Evolutionary conservation across 1,140 invertebrate species (phyloP), one percentile per base, ranked within the genome.

Genomic region (Delia radicum): DNA sequence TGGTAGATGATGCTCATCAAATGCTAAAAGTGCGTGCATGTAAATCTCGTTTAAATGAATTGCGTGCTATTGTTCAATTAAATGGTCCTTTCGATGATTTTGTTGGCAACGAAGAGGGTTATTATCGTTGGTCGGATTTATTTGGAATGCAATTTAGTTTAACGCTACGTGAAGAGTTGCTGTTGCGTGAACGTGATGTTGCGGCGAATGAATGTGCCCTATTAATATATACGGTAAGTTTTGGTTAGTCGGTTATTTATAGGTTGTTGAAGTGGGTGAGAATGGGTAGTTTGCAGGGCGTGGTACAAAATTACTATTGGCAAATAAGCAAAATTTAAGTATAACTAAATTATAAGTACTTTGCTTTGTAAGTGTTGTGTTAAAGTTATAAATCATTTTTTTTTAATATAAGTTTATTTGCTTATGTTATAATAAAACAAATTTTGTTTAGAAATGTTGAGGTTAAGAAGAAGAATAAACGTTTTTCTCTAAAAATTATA

Each of bases 31-130:
- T 98, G 78, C 83, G 94, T 3, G 82, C 90, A 67, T 89, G 96
- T 31, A 91, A 90, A 80, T 83, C 91, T 13, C 87, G 89, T 10
- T 86, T 96, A 37, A 93, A 94, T 0, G 78, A 91, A 24, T 87
- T 98, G 0, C 95, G 94, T 85, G 92, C 93, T 0, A 93, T 97
- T 18, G 87, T 98, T 73, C 95, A 97, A 87, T 95, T 96, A 86
- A 90, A 91, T 18, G 96, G 92, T 1, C 89, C 89, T 0, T 86
- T 76, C 28, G 85, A 82, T 3, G 18, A 74, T 5, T 86, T 80
- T 21, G 78, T 85, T 4, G 73, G 65, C 18, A 75, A 75, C 5
- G 82, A 85, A 26, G 69, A 77, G 2, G 83, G 82, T 33, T 86
- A 79, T 69, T 80, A 79, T 55, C 79, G 95, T 92, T 98, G 96